Evolutionary conservation across 2,888 invertebrate species (phyloP).

Genomic region (Eucriotettix oculatus): DNA sequence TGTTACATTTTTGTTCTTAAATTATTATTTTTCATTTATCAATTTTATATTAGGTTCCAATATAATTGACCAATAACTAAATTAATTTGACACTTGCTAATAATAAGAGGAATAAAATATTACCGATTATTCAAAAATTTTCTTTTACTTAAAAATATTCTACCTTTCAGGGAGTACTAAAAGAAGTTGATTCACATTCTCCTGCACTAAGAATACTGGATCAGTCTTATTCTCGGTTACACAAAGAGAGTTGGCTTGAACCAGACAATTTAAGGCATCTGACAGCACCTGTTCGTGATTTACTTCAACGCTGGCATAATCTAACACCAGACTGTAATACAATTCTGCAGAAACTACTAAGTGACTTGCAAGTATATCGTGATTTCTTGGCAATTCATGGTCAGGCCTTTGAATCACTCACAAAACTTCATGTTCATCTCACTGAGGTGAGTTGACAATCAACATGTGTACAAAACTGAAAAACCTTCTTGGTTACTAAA

Average conservation of each 20-base stretch:
- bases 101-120: no score
- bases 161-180: slow-evolving; percentile 5
- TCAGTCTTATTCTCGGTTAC: slow-evolving; percentile 50
- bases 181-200: slow-evolving; percentile 35
- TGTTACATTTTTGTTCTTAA: no score
- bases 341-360: slow-evolving; percentile 37
- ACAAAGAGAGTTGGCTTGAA: slow-evolving; percentile 43
- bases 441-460: slow-evolving; percentile 33
- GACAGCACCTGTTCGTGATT: slow-evolving; percentile 37
- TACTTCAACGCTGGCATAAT: slow-evolving; percentile 47
- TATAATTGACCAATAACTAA: no score
- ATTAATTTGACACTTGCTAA: no score
- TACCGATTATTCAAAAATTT: neutral
- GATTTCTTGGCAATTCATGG: slow-evolving; percentile 57
- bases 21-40: no score
- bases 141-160: neutral
- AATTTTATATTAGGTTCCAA: no score
- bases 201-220: slow-evolving; percentile 45
- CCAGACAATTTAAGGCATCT: slow-evolving; percentile 48
- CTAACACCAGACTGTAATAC: slow-evolving; percentile 40
- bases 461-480: no score
- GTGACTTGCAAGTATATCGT: slow-evolving; percentile 40
- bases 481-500: no score
- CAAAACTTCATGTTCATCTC: slow-evolving; percentile 52
- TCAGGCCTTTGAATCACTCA: slow-evolving; percentile 49